phyloP scores from a whole-genome alignment of 2,888 invertebrate genomes.

The Eilema depressum region DNA sequence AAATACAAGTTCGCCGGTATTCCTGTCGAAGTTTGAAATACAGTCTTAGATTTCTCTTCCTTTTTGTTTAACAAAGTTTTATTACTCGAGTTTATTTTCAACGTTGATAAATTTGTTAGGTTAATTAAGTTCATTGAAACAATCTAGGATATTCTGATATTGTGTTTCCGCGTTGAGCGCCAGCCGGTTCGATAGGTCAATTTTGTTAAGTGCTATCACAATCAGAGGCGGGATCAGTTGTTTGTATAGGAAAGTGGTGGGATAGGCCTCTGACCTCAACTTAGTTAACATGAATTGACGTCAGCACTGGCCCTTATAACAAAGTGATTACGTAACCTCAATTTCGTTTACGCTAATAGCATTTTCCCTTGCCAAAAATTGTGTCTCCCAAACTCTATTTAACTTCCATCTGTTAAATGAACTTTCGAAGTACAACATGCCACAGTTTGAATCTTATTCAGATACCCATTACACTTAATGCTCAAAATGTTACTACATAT shows the following conservation, averaged over 20 bases:
- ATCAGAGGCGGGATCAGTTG: slow-evolving; percentile 44
- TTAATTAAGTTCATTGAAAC: slow-evolving; percentile 30
- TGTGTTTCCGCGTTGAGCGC: slow-evolving; percentile 41
- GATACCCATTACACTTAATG: slow-evolving; percentile 29
- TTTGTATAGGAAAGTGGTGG: slow-evolving; percentile 35
- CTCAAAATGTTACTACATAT: background rate
- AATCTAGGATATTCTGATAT: slow-evolving; percentile 30
- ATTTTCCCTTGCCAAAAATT: slow-evolving; percentile 18
- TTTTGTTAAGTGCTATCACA: slow-evolving; percentile 45
- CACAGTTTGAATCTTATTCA: slow-evolving; percentile 13
- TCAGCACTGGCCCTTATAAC: slow-evolving; percentile 22
- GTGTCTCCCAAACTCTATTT: slow-evolving; percentile 8
- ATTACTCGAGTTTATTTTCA: slow-evolving; percentile 33
- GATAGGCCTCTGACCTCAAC: slow-evolving; percentile 29
- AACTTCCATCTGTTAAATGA: slow-evolving; percentile 5
- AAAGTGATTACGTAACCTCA: slow-evolving; percentile 21
- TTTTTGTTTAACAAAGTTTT: slow-evolving; percentile 38
- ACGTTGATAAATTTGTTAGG: slow-evolving; percentile 36
- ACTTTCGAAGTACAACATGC: slow-evolving; percentile 21
- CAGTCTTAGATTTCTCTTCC: slow-evolving; percentile 27
- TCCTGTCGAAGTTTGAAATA: slow-evolving; percentile 35
- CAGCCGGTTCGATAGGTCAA: slow-evolving; percentile 39
- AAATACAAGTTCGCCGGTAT: slow-evolving; percentile 35
- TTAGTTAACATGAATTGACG: slow-evolving; percentile 22
- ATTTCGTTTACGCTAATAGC: slow-evolving; percentile 11